These are phyloP conservation scores for Lepidocyrtinus sp. DNA, from an alignment of 2,888 invertebrate genomes.

Conservation along the genomic window DNA sequence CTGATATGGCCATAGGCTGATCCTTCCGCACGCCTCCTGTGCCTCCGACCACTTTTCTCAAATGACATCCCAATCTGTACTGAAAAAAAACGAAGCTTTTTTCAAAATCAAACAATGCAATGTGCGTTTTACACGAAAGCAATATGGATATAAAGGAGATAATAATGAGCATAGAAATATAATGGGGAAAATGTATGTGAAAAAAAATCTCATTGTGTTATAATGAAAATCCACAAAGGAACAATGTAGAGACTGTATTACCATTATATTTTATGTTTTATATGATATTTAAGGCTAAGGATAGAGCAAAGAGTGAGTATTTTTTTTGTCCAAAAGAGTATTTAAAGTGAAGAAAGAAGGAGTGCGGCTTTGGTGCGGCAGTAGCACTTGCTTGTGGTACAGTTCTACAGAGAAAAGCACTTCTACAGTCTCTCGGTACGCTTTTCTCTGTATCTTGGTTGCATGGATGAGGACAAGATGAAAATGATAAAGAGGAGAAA, in stretches of 20 bases:
- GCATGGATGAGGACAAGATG: conserved; percentile 24
- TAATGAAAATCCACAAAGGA: conserved; percentile 8
- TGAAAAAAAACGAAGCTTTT: conserved; percentile 52
- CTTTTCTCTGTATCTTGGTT: conserved; percentile 13
- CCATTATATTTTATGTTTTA: conserved; percentile 12
- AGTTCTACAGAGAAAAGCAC: conserved; percentile 45
- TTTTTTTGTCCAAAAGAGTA: conserved; percentile 5
- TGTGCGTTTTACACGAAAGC: conserved; percentile 6
- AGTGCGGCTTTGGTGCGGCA: neutral
- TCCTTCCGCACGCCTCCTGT: conserved; percentile 67
- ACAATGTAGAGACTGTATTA: conserved; percentile 13
- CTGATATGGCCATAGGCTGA: conserved; percentile 68
- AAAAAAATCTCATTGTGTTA: conserved; percentile 1
- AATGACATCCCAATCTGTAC: conserved; percentile 66
- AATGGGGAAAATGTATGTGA: conserved; percentile 8
- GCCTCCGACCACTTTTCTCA: conserved; percentile 65
- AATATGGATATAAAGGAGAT: neutral
- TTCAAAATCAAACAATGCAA: conserved; percentile 54
- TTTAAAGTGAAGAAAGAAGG: too few species aligned
- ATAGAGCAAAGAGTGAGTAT: neutral
- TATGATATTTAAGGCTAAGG: neutral
- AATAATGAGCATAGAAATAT: conserved; percentile 15
- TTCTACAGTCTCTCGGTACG: conserved; percentile 34
- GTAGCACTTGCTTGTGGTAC: conserved; percentile 1
- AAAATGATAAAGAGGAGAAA: conserved; percentile 46